Percentiles rank a stretch among this genome's conserved stretches.
phyloP scores from a whole-genome alignment of 1,140 invertebrate species.

The Luehdorfia chinensis region DNA sequence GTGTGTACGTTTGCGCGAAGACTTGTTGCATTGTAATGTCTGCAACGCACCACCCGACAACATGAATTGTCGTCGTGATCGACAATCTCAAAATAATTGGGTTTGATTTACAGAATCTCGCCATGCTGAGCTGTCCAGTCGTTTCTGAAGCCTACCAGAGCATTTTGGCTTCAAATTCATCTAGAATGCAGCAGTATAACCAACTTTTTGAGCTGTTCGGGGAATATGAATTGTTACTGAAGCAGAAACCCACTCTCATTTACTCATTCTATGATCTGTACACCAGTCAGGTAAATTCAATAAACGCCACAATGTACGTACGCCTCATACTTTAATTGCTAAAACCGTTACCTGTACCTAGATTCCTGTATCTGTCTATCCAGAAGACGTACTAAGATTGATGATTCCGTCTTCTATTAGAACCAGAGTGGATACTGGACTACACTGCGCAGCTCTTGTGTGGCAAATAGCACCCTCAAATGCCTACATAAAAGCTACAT shows the following conservation, averaged over 20 bases:
- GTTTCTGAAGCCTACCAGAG: slow-evolving; percentile 1
- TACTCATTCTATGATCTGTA: slow-evolving; percentile 6
- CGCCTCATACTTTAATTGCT: too few relatives aligned
- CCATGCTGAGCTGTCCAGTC: slow-evolving; percentile 18
- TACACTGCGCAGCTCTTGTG: too few relatives aligned
- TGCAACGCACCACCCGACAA: too few relatives aligned
- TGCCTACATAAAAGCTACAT: too few relatives aligned
- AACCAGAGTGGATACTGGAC: too few relatives aligned
- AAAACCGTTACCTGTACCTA: too few relatives aligned
- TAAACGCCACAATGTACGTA: too few relatives aligned
- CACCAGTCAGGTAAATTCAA: neutral
- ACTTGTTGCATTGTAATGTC: too few relatives aligned
- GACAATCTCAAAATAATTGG: neutral
- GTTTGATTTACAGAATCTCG: slow-evolving; percentile 21
- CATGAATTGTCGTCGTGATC: too few relatives aligned
- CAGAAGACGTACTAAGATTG: too few relatives aligned
- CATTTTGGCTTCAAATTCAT: neutral
- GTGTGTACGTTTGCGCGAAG: neutral
- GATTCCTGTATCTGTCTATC: neutral
- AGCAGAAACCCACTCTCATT: neutral
- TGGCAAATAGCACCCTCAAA: too few relatives aligned
- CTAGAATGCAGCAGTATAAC: slow-evolving; percentile 4
- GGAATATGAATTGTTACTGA: neutral
- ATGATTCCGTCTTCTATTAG: too few relatives aligned
- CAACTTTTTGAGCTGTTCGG: neutral